A percentile compares a stretch with the other conserved stretches of the same genome.
Conservation (phyloP, 2,888 invertebrate genomes). For the Eupithecia vulgata region DNA sequence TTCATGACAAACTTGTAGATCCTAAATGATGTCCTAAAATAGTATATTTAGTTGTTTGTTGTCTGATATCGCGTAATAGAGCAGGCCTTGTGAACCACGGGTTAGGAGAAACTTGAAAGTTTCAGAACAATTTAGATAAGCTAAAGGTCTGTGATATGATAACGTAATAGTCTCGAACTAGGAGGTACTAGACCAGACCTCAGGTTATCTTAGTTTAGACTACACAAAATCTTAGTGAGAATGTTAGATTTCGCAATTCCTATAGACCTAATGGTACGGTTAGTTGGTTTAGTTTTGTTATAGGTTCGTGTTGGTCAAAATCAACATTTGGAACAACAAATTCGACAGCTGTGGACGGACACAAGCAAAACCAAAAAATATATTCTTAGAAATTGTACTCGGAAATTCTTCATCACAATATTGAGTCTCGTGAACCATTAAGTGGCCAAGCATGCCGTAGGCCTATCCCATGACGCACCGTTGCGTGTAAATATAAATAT, state of each 20-base stretch:
- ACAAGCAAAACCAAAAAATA: neutral
- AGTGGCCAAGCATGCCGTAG: neutral
- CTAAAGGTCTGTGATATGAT: constrained; percentile 9
- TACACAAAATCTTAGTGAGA: neutral
- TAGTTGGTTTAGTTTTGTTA: neutral
- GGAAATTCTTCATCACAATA: neutral
- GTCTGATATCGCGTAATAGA: neutral
- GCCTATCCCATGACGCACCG: constrained; percentile 13
- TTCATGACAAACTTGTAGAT: neutral
- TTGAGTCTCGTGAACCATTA: constrained; percentile 3
- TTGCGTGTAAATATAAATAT: constrained; percentile 34
- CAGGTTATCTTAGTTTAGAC: neutral
- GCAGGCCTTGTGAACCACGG: neutral
- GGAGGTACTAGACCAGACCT: neutral
- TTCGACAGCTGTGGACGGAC: neutral
- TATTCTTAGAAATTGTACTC: neutral
- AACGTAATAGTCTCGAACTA: neutral
- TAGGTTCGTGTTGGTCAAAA: neutral
- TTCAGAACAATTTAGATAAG: constrained; percentile 11
- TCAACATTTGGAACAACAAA: neutral
- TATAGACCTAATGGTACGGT: neutral
- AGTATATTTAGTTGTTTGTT: neutral
- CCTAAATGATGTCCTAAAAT: neutral
- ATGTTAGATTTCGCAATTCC: neutral
- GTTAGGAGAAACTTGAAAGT: constrained; percentile 9